Evolutionary conservation across 2,113 vertebrate species (phyloP).

Genomic region (Anolis carolinensis): DNA sequence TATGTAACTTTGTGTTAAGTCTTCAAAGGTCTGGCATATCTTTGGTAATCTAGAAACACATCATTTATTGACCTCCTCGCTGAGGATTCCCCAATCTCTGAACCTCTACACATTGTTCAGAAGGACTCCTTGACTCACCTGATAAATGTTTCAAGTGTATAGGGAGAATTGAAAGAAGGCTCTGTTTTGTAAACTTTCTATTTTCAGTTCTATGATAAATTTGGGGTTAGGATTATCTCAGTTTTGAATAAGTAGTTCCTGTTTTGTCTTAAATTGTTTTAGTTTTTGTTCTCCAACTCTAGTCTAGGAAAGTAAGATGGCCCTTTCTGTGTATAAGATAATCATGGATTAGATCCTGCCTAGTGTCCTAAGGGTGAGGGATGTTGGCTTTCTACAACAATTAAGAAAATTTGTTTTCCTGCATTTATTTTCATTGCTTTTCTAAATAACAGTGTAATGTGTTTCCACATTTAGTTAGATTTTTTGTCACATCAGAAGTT

Average conservation of each 20-base stretch:
- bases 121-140: background rate
- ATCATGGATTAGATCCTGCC: no score
- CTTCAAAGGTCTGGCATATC: background rate
- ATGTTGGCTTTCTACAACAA: background rate
- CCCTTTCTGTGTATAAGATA: background rate
- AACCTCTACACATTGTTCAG: background rate
- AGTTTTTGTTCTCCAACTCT: background rate
- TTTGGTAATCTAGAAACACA: background rate
- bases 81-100: background rate
- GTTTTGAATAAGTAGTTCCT: no score
- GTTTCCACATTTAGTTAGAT: background rate
- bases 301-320: background rate
- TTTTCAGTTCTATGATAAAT: no score
- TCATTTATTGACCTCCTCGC: background rate
- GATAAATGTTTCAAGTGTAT: background rate
- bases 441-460: background rate
- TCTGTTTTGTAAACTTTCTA: background rate
- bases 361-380: background rate
- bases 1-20: background rate
- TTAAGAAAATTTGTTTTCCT: background rate
- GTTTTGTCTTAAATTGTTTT: no score
- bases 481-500: background rate
- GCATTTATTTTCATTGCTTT: background rate
- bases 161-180: background rate
- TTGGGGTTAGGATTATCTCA: no score